A percentile compares a stretch with the other conserved stretches of the same genome.
phyloP scores from a whole-genome alignment of 1,140 invertebrate species.

The Phthorimaea operculella region DNA sequence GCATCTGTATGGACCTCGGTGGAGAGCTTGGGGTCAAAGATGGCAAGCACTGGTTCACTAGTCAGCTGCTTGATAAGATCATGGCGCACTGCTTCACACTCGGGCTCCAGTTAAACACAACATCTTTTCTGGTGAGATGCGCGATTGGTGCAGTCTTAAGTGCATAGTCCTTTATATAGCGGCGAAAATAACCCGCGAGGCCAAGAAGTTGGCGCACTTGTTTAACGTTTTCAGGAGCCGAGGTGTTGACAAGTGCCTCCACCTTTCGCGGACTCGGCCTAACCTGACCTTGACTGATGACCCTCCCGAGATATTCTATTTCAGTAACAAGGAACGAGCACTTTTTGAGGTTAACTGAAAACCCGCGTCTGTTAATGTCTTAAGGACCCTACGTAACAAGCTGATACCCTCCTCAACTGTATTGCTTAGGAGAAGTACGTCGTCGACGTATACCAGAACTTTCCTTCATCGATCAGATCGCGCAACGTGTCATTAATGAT shows the following conservation, averaged over 20 bases:
- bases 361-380: background rate
- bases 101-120: background rate
- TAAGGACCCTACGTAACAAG: background rate
- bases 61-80: constrained; percentile 1
- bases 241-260: constrained; percentile 16
- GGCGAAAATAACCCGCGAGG: background rate
- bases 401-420: background rate
- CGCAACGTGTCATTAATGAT: background rate
- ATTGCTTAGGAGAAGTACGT: constrained; percentile 1
- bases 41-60: constrained; percentile 16
- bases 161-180: background rate
- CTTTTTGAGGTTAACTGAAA: constrained; percentile 1
- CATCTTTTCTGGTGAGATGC: background rate
- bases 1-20: constrained; percentile 23
- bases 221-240: background rate
- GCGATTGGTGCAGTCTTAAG: background rate
- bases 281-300: constrained; percentile 28
- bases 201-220: background rate
- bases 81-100: background rate
- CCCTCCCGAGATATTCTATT: constrained; percentile 27
- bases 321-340: background rate
- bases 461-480: background rate
- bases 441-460: background rate
- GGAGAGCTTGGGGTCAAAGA: constrained; percentile 21
- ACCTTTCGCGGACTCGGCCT: constrained; percentile 34